Conservation (phyloP, 2,113 vertebrate genomes). For the Prunella fulvescens region DNA sequence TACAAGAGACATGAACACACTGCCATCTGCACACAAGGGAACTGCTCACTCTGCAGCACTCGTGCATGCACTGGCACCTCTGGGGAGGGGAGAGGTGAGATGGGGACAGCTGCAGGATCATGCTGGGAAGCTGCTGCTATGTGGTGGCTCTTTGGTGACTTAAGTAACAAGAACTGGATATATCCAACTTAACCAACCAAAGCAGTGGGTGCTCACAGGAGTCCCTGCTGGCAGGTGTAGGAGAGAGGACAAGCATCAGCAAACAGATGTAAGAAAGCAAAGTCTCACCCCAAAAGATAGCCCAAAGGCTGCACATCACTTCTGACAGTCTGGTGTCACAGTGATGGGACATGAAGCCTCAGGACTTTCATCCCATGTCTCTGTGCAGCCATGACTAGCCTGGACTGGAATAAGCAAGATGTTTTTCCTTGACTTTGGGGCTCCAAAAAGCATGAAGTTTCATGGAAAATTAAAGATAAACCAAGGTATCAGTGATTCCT, state of each 20-base stretch:
- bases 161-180: not conserved
- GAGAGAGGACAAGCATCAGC: not conserved
- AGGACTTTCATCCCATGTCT: not conserved
- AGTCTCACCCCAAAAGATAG: not conserved
- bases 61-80: fast-evolving
- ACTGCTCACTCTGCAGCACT: not conserved
- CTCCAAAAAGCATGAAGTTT: not conserved
- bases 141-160: not conserved
- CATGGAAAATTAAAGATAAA: not conserved
- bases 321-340: not conserved
- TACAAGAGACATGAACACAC: fast-evolving
- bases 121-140: not conserved
- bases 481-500: not conserved
- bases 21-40: not conserved
- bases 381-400: not conserved
- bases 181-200: not conserved
- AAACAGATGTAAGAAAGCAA: not conserved
- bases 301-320: not conserved
- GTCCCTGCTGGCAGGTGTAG: not conserved
- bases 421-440: not conserved
- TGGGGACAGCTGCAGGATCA: not conserved
- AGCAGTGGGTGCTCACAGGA: not conserved
- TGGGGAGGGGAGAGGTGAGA: not conserved
- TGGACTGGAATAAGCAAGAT: not conserved
- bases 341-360: not conserved